phyloP scores from a whole-genome alignment of 2,888 invertebrate species.

The Yponomeuta plumbellus region DNA sequence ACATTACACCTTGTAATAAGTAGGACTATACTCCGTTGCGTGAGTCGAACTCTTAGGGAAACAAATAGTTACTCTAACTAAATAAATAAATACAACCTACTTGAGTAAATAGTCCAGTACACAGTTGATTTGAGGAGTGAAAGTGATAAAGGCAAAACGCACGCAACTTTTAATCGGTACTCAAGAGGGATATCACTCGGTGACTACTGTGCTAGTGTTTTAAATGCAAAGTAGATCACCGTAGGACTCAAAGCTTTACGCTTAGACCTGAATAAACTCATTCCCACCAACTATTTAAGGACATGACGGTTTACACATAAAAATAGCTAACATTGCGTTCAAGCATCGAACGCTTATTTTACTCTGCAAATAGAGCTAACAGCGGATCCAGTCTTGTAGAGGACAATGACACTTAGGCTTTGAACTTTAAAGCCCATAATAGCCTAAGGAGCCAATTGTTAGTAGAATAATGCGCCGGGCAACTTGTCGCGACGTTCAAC shows the following conservation, averaged over 20 bases:
- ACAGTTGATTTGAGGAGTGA: too few relatives aligned
- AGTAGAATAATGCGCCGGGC: slow-evolving; percentile 10
- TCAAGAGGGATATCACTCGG: too few relatives aligned
- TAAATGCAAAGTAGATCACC: neutral
- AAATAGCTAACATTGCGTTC: neutral
- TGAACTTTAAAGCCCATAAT: slow-evolving; percentile 12
- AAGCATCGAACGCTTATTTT: neutral
- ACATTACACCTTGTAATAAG: too few relatives aligned
- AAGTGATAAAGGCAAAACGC: too few relatives aligned
- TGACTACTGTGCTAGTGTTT: too few relatives aligned
- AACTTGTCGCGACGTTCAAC: slow-evolving; percentile 19
- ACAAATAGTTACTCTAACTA: too few relatives aligned
- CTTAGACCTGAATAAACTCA: too few relatives aligned
- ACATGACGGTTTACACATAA: neutral
- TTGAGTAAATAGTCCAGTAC: too few relatives aligned
- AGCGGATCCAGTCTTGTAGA: neutral
- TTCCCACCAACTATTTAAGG: neutral
- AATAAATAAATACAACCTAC: too few relatives aligned
- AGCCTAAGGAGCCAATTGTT: neutral
- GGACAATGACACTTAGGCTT: slow-evolving; percentile 9
- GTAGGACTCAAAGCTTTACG: neutral
- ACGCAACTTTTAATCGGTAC: too few relatives aligned
- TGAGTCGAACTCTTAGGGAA: too few relatives aligned
- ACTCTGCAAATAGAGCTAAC: neutral
- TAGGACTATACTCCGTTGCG: too few relatives aligned